These are phyloP conservation scores for Dicycla oo DNA, from an alignment of 2,888 invertebrate species.

Conservation along the genomic window DNA sequence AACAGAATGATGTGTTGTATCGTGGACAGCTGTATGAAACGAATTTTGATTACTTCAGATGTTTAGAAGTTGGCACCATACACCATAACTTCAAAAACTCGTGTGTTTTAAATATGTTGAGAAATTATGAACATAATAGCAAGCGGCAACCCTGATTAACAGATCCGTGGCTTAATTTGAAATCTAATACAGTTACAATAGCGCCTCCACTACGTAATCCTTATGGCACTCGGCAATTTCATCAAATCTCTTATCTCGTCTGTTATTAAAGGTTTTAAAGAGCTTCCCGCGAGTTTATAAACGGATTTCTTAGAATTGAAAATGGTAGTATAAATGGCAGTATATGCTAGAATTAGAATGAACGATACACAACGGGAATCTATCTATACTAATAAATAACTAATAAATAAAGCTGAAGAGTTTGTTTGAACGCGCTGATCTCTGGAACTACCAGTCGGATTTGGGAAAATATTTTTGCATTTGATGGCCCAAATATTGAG, in stretches of 20 bases:
- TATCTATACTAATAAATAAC: no score
- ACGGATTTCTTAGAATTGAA: conserved; percentile 28
- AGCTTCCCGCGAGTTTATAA: conserved; percentile 41
- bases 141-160: conserved; percentile 10
- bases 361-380: conserved; percentile 15
- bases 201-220: not conserved
- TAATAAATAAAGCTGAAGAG: no score
- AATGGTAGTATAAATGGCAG: conserved; percentile 19
- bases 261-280: conserved; percentile 34
- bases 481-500: no score
- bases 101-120: not conserved
- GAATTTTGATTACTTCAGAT: not conserved
- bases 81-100: not conserved
- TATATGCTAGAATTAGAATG: conserved; percentile 21
- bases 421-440: no score
- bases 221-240: conserved; percentile 25
- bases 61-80: not conserved
- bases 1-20: not conserved
- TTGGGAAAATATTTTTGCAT: no score
- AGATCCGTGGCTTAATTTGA: conserved; percentile 16
- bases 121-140: not conserved
- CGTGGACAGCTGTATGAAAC: not conserved
- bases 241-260: conserved; percentile 34
- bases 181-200: conserved; percentile 39
- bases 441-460: no score